These are phyloP conservation scores for Seriola rivoliana DNA, from an alignment of 2,113 vertebrate genomes.

Conservation along the genomic window DNA sequence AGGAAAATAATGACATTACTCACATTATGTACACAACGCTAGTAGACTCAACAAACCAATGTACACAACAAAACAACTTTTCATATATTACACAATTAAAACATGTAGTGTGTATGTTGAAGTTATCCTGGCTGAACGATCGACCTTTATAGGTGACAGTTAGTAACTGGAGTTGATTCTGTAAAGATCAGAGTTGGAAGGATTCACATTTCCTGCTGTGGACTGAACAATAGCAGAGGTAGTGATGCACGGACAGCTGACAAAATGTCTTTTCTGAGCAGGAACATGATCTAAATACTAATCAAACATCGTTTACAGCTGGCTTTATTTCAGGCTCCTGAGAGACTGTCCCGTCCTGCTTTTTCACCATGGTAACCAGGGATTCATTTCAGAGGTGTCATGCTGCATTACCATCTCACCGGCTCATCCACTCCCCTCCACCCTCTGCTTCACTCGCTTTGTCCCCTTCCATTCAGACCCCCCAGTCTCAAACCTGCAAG, in stretches of 20 bases:
- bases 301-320: slow-evolving; percentile 99
- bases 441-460: slow-evolving; percentile 73
- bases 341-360: slow-evolving; percentile 93
- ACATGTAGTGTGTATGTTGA: too few species aligned
- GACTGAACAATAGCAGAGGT: slow-evolving; percentile 39
- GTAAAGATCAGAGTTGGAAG: slow-evolving; percentile 17
- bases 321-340: slow-evolving; percentile 95
- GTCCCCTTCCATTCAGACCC: slow-evolving; percentile 75
- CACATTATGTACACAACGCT: too few species aligned
- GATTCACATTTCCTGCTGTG: not conserved
- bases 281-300: slow-evolving; percentile 99
- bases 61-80: not conserved
- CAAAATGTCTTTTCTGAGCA: slow-evolving; percentile 86
- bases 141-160: not conserved
- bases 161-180: not conserved
- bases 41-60: not conserved
- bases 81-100: too few species aligned
- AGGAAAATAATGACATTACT: not conserved
- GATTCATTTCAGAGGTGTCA: slow-evolving; percentile 90
- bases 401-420: slow-evolving; percentile 85
- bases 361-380: slow-evolving; percentile 96
- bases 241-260: slow-evolving; percentile 79
- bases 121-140: not conserved
- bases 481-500: slow-evolving; percentile 74
- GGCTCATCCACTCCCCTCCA: slow-evolving; percentile 79